These are phyloP conservation scores for Drosophila picticornis DNA, from an alignment of 2,888 invertebrate species.

Conservation along the genomic window DNA sequence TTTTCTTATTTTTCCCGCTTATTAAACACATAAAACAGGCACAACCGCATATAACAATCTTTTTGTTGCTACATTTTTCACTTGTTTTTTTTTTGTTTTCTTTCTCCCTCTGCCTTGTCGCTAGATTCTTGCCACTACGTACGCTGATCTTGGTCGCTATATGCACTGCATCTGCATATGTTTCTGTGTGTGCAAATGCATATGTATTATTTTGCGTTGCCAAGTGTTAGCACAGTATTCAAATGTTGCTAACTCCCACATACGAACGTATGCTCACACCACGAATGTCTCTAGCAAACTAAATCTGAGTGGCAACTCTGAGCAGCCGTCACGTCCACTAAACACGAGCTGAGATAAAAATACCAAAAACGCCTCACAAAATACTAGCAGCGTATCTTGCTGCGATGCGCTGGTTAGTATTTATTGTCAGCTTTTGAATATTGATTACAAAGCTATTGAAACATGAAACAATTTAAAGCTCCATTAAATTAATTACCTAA, in stretches of 20 bases:
- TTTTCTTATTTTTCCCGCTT: slow-evolving; percentile 20
- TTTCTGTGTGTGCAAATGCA: slow-evolving; percentile 38
- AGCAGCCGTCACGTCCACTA: slow-evolving; percentile 14
- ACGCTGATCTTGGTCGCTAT: slow-evolving; percentile 25
- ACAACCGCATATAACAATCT: slow-evolving; percentile 28
- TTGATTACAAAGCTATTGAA: background rate
- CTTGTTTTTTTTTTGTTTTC: slow-evolving; percentile 18
- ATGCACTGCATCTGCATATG: slow-evolving; percentile 53
- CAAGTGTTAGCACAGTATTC: slow-evolving; percentile 55
- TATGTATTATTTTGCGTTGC: slow-evolving; percentile 55
- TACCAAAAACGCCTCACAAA: slow-evolving; percentile 53
- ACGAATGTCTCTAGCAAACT: slow-evolving; percentile 63
- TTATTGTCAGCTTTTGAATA: background rate
- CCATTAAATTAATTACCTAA: background rate
- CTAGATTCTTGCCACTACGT: slow-evolving; percentile 10
- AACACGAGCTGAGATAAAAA: slow-evolving; percentile 17
- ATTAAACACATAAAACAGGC: slow-evolving; percentile 34
- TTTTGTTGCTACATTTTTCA: slow-evolving; percentile 50
- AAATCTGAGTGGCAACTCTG: slow-evolving; percentile 51
- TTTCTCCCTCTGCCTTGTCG: slow-evolving; percentile 11
- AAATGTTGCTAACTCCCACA: slow-evolving; percentile 56
- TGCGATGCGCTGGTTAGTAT: slow-evolving; percentile 6
- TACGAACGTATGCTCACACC: slow-evolving; percentile 48
- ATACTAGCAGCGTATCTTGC: slow-evolving; percentile 6
- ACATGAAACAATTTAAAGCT: background rate